Conservation (phyloP, 1,140 invertebrate species). For the Lasioglossum baleicum region DNA sequence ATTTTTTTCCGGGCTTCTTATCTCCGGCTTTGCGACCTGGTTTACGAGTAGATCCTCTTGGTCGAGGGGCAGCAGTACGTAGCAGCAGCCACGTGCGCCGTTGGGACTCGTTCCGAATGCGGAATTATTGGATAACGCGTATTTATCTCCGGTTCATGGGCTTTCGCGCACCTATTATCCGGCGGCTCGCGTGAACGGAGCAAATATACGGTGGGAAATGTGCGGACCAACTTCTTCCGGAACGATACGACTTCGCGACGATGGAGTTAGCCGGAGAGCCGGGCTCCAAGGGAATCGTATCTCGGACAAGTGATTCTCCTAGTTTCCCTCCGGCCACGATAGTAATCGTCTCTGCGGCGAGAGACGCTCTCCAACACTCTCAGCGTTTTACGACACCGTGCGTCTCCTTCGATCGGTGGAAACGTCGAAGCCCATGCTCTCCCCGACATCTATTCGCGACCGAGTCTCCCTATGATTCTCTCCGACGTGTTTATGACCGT, state of each 20-base stretch:
- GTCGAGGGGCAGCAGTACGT: not conserved
- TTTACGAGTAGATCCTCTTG: not conserved
- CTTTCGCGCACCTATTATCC: not conserved
- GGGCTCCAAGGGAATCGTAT: not conserved
- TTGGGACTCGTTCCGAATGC: constrained; percentile 8
- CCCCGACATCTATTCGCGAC: not conserved
- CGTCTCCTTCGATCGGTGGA: not conserved
- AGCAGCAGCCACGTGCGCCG: not conserved
- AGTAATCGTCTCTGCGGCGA: not conserved
- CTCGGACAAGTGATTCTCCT: constrained; percentile 10
- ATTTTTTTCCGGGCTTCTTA: not conserved
- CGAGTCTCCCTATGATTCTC: not conserved
- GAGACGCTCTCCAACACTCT: not conserved
- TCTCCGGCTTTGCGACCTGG: not conserved
- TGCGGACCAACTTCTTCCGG: too few species aligned
- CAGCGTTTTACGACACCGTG: not conserved
- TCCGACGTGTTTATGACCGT: not conserved
- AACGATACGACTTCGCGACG: not conserved
- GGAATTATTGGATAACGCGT: constrained; percentile 18
- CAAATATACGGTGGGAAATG: not conserved
- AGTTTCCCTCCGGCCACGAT: not conserved
- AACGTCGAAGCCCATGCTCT: not conserved
- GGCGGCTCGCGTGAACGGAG: not conserved
- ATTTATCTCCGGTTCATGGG: constrained; percentile 5
- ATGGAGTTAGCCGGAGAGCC: not conserved